Conservation (phyloP, 64 coral and sea anemone species). For the Porites australiensis region DNA sequence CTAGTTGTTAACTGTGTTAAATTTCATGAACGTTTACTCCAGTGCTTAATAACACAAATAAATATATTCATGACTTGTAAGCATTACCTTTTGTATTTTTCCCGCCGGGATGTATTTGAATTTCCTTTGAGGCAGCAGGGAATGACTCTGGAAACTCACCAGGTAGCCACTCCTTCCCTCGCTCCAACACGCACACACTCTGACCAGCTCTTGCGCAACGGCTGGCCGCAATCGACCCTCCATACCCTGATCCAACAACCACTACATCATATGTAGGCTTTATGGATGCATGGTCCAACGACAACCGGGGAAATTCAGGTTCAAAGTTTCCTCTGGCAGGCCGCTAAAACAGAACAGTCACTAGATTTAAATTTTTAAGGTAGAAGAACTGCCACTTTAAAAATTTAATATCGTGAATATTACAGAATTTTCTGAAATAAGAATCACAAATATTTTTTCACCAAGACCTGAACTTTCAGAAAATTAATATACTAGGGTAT, state of each 20-base stretch:
- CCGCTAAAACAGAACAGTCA: too few relatives aligned
- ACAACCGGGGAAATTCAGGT: conserved; percentile 30
- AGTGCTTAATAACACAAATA: not conserved
- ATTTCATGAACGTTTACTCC: too few relatives aligned
- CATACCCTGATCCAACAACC: conserved; percentile 69
- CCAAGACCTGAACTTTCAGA: too few relatives aligned
- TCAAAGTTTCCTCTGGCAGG: not conserved
- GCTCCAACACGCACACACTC: conserved; percentile 62
- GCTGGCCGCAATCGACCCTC: conserved; percentile 58
- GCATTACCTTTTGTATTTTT: conserved; percentile 6
- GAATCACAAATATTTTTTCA: too few relatives aligned
- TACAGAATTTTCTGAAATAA: too few relatives aligned
- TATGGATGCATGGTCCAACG: conserved; percentile 9
- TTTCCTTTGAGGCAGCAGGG: conserved; percentile 4
- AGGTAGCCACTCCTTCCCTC: conserved; percentile 73
- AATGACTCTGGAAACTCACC: conserved; percentile 74
- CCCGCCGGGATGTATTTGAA: conserved; percentile 41
- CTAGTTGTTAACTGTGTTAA: too few relatives aligned
- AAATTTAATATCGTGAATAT: too few relatives aligned
- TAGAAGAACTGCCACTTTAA: too few relatives aligned
- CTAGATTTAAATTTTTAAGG: too few relatives aligned
- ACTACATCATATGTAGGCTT: conserved; percentile 68
- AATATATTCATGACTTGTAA: not conserved
- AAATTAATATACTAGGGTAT: too few relatives aligned
- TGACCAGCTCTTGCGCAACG: conserved; percentile 65